phyloP scores from a whole-genome alignment of 2,113 vertebrate genomes.

The Paedocypris sp. region DNA sequence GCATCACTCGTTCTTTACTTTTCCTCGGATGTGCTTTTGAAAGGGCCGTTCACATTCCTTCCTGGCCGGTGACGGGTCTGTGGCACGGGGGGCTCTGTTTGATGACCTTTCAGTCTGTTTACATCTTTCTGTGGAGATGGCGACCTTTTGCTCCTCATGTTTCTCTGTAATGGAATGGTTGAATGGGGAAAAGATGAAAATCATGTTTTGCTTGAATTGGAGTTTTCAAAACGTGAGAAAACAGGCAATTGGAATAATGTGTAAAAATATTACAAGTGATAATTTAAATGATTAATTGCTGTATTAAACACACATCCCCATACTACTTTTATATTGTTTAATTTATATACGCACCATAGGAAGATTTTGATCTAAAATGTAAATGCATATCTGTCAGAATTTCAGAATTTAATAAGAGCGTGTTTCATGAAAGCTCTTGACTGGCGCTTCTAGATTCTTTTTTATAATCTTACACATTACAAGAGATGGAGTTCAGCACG shows the following conservation, averaged over 20 bases:
- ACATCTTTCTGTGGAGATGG: slow-evolving; percentile 8
- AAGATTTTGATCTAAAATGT: too few relatives aligned
- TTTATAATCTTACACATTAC: too few relatives aligned
- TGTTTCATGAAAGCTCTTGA: too few relatives aligned
- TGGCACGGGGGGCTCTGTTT: neutral
- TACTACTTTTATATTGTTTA: too few relatives aligned
- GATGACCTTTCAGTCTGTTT: slow-evolving; percentile 17
- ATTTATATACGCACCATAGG: too few relatives aligned
- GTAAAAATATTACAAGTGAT: too few relatives aligned
- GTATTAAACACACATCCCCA: too few relatives aligned
- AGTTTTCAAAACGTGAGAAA: neutral
- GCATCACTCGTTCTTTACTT: slow-evolving; percentile 29
- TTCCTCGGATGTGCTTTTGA: slow-evolving; percentile 16
- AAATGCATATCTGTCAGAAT: too few relatives aligned
- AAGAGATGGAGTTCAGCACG: neutral
- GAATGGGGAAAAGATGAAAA: slow-evolving; percentile 12
- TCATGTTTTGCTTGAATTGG: neutral
- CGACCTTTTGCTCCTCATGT: slow-evolving; percentile 12
- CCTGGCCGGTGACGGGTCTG: neutral
- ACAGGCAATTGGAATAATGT: too few relatives aligned
- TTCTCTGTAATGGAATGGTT: slow-evolving; percentile 22
- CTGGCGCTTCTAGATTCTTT: too few relatives aligned
- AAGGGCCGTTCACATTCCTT: neutral
- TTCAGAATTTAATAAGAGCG: too few relatives aligned
- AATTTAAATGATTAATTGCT: too few relatives aligned